These are phyloP conservation scores for Emys orbicularis DNA, from an alignment of 2,797 vertebrate genomes.

Conservation along the genomic window DNA sequence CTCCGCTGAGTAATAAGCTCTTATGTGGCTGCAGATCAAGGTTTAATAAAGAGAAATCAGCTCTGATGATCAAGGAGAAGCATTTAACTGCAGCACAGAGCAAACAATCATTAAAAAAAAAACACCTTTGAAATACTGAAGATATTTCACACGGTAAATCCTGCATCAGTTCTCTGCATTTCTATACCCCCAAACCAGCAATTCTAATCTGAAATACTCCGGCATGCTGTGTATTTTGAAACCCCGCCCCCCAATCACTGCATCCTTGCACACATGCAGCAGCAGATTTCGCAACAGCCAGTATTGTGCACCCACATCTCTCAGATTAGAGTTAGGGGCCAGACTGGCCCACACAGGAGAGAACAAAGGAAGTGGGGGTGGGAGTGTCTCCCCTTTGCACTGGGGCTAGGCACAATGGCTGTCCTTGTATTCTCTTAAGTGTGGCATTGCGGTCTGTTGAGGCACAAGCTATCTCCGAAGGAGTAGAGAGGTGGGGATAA, in stretches of 20 bases:
- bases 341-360: background rate
- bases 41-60: conserved; percentile 61
- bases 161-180: background rate
- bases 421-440: background rate
- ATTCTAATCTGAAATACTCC: conserved; percentile 14
- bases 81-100: conserved; percentile 48
- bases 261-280: background rate
- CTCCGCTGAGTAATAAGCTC: conserved; percentile 27
- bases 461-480: background rate
- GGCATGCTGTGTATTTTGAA: background rate
- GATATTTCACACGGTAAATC: conserved; percentile 22
- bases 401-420: background rate
- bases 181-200: conserved; percentile 1
- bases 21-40: conserved; percentile 40
- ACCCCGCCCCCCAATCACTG: background rate
- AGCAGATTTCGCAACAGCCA: background rate
- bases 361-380: background rate
- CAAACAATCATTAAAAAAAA: conserved; percentile 24
- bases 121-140: conserved; percentile 27
- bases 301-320: background rate
- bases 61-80: conserved; percentile 45
- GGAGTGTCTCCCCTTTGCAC: fast-evolving
- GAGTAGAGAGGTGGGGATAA: background rate
- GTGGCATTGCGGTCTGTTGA: background rate
- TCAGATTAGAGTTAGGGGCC: background rate